Evolutionary conservation across 2,797 vertebrate genomes (phyloP).

Genomic region (Aratinga solstitialis): DNA sequence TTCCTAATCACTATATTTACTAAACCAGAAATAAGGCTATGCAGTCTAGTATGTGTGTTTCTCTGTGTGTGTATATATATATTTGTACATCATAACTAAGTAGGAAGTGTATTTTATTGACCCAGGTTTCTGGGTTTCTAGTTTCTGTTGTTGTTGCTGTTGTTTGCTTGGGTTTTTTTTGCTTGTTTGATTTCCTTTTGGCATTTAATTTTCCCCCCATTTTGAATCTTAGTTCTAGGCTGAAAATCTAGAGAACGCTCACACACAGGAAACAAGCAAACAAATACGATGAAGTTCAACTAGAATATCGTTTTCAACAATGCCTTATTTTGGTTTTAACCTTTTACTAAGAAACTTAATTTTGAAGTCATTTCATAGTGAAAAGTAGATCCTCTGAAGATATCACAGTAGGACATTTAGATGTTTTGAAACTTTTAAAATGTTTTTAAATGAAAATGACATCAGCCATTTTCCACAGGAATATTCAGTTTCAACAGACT

Average conservation of each 20-base stretch:
- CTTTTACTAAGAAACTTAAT: neutral
- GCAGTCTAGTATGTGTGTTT: neutral
- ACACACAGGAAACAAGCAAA: neutral
- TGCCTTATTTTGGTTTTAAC: neutral
- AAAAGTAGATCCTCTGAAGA: neutral
- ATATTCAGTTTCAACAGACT: neutral
- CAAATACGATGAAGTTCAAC: neutral
- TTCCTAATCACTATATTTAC: neutral
- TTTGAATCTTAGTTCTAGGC: neutral
- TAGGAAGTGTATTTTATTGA: neutral
- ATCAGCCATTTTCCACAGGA: neutral
- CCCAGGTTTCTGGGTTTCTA: neutral
- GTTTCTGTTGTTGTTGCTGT: neutral
- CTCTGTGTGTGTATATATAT: rapidly evolving
- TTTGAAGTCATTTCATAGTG: neutral
- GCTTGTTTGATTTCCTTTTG: neutral
- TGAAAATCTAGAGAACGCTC: neutral
- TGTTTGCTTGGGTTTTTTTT: neutral
- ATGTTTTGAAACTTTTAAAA: neutral
- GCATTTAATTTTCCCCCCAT: neutral
- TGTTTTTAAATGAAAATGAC: neutral
- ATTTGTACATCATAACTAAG: neutral
- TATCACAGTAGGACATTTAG: neutral
- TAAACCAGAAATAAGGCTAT: neutral
- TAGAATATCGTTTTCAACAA: neutral